Evolutionary conservation across 2,113 vertebrate species (phyloP).

Genomic region (Hassar affinis): DNA sequence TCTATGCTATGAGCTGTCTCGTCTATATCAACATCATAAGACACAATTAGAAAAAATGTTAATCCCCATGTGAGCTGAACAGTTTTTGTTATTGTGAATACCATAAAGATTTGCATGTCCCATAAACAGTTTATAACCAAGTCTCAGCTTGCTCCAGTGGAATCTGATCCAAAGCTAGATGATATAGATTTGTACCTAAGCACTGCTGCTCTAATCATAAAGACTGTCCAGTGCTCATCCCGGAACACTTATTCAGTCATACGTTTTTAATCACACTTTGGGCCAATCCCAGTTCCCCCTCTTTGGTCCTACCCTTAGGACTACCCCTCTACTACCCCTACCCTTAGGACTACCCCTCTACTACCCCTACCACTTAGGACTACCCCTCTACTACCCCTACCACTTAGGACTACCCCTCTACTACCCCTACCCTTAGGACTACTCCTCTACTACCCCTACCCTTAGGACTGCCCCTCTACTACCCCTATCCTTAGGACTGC

Average conservation of each 20-base stretch:
- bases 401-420: too few species aligned
- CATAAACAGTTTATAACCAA: not conserved
- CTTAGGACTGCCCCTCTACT: too few species aligned
- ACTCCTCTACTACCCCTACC: too few species aligned
- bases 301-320: too few species aligned
- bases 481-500: too few species aligned
- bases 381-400: too few species aligned
- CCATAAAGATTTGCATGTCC: not conserved
- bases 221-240: not conserved
- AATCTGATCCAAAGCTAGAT: not conserved
- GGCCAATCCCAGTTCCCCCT: not conserved
- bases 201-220: not conserved
- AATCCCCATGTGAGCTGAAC: not conserved
- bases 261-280: not conserved
- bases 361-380: too few species aligned
- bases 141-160: not conserved
- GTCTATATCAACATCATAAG: not conserved
- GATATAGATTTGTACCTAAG: not conserved
- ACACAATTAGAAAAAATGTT: not conserved
- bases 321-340: too few species aligned
- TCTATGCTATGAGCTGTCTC: conserved; percentile 3
- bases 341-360: too few species aligned
- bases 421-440: too few species aligned
- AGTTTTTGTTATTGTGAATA: not conserved
- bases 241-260: not conserved